phyloP scores from a whole-genome alignment of 1,140 invertebrate species.

The Heterodera carotae region DNA sequence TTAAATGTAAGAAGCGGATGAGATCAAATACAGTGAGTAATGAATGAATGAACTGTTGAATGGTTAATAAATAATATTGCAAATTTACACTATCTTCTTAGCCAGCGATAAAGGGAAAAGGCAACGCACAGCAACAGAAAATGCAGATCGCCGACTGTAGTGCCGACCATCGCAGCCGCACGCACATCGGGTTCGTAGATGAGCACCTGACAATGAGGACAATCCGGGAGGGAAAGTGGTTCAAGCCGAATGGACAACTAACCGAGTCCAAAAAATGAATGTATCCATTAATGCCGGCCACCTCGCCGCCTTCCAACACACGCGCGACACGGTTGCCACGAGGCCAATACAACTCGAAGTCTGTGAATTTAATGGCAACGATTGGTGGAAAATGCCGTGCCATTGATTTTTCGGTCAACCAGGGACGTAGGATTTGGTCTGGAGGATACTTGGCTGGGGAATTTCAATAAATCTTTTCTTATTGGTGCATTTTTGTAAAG shows the following conservation, averaged over 20 bases:
- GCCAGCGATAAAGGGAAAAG: neutral
- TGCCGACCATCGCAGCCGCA: constrained; percentile 28
- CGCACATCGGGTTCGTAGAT: constrained; percentile 56
- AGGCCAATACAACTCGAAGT: constrained; percentile 65
- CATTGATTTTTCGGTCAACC: too few species aligned
- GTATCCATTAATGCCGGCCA: constrained; percentile 65
- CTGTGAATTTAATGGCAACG: constrained; percentile 27
- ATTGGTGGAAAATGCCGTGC: too few species aligned
- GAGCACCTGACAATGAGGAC: constrained; percentile 30
- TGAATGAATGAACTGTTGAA: too few species aligned
- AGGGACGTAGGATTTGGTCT: too few species aligned
- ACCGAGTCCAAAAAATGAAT: constrained; percentile 56
- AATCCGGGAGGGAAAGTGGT: neutral
- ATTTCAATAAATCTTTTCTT: too few species aligned
- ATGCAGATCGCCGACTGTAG: neutral
- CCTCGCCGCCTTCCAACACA: constrained; percentile 63
- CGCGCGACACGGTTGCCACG: constrained; percentile 62
- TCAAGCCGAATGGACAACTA: neutral
- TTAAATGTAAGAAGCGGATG: neutral
- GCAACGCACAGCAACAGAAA: neutral
- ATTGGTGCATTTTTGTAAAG: too few species aligned
- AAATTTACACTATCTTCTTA: neutral
- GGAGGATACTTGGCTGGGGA: too few species aligned
- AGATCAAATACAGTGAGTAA: neutral
- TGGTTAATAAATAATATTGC: neutral